A percentile compares a stretch with the other conserved stretches of the same genome.
Evolutionary conservation across 1,140 invertebrate species (phyloP).

Genomic region (Halesus radiatus): DNA sequence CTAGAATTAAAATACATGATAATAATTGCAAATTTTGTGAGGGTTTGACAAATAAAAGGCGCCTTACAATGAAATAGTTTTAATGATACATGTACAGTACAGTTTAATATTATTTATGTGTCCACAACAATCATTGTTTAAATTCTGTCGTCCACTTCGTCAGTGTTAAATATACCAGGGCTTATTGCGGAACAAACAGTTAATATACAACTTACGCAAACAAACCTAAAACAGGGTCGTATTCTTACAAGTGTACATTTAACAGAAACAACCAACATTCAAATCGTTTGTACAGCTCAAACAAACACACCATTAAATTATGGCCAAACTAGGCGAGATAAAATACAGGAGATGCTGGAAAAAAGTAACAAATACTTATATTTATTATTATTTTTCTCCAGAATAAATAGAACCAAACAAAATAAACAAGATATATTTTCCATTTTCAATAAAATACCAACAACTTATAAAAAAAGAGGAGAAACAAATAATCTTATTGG

Average conservation of each 20-base stretch:
- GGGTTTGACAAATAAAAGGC: constrained; percentile 17
- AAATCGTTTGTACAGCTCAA: constrained; percentile 8
- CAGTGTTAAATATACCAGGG: constrained; percentile 38
- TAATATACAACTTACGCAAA: constrained; percentile 14
- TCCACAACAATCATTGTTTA: constrained; percentile 61
- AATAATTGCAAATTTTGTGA: not conserved
- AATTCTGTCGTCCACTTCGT: constrained; percentile 46
- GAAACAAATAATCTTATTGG: not conserved
- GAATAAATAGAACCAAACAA: constrained; percentile 3
- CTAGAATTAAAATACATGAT: too few species aligned
- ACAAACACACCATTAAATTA: not conserved
- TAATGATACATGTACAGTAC: constrained; percentile 52
- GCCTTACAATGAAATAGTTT: constrained; percentile 51
- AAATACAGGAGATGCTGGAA: not conserved
- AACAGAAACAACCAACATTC: constrained; percentile 29
- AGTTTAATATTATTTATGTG: constrained; percentile 59
- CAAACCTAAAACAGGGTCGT: constrained; percentile 18
- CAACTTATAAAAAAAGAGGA: not conserved
- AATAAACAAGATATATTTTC: not conserved
- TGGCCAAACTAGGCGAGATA: too few species aligned
- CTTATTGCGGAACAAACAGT: constrained; percentile 20
- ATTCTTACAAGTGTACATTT: not conserved
- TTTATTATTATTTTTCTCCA: too few species aligned
- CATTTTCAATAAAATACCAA: not conserved
- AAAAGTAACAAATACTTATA: not conserved